Evolutionary conservation across 2,113 vertebrate genomes (phyloP).

Genomic region (Lethenteron camtschaticum): DNA sequence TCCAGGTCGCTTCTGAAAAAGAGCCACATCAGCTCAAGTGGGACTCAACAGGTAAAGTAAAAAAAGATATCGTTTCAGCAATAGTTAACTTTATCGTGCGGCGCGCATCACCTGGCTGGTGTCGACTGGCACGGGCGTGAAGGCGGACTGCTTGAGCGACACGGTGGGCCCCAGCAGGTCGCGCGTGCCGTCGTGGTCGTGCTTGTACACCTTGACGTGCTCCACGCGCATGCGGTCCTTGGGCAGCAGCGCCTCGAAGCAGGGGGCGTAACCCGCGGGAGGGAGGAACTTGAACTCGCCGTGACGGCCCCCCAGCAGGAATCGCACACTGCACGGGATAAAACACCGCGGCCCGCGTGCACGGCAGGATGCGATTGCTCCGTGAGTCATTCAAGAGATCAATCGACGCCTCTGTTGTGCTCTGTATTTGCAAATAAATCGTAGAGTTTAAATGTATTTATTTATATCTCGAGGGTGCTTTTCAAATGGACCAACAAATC

Average conservation of each 20-base stretch:
- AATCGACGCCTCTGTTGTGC: too few species aligned
- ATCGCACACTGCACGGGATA: background rate
- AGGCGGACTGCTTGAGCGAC: slow-evolving; percentile 64
- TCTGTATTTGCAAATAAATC: too few species aligned
- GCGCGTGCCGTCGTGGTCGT: slow-evolving; percentile 36
- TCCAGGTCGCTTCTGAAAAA: too few species aligned
- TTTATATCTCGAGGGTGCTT: too few species aligned
- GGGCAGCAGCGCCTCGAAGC: slow-evolving; percentile 66
- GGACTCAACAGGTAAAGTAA: slow-evolving; percentile 20
- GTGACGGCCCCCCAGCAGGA: slow-evolving; percentile 38
- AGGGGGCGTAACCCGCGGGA: slow-evolving; percentile 67
- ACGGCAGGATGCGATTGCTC: too few species aligned
- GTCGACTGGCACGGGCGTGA: slow-evolving; percentile 68
- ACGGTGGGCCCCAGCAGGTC: slow-evolving; percentile 58
- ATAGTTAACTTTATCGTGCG: background rate
- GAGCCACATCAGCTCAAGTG: too few species aligned
- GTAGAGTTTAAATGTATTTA: too few species aligned
- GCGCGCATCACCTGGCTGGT: slow-evolving; percentile 45
- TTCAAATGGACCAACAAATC: too few species aligned
- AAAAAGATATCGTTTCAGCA: slow-evolving; percentile 1
- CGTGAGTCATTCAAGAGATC: too few species aligned
- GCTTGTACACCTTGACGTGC: slow-evolving; percentile 47
- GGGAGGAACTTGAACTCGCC: slow-evolving; percentile 94
- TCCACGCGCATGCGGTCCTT: slow-evolving; percentile 76
- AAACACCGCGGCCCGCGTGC: too few species aligned